Evolutionary conservation across 2,888 invertebrate genomes (phyloP), one percentile per base, ranked within the genome.

Genomic region (Tenthredo mesomela): DNA sequence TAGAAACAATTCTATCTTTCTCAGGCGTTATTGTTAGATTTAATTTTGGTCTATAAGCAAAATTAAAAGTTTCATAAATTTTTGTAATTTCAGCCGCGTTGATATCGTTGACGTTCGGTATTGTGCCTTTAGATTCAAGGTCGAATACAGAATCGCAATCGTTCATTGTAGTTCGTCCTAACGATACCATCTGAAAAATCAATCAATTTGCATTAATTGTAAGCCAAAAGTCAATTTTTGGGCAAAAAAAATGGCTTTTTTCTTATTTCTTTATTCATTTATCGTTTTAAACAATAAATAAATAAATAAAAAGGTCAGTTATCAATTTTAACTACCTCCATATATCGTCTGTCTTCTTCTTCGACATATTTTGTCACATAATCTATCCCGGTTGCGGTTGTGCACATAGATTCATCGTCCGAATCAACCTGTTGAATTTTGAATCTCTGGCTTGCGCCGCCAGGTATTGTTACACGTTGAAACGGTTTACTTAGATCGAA

Each of bases 1-100:
- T 94, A 3, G 95, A 93, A 2, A 98, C 88, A 84, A 99, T 97
- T 95, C 97, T 90, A 9, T 91, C 88, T 85, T 87, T 89, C 80
- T 88, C 87, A 4, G 88, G 73, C 29, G 87, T 88, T 61, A 94
- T 91, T 2, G 91, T 88, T 29, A 93, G 89, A 84, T 88, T 90
- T 2, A 86, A 84, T 54, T 90, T 88, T 2, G 89, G 87, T 5
- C 89, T 88, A 65, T 91, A 87, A 1, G 87, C 88, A 86, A 94
- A 93, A 65, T 92, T 88, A 84, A 92, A 94, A 1, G 89, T 90
- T 10, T 87, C 86, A 83, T 93, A 93, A 54, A 94, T 91, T 40
- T 91, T 89, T 1, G 87, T 87, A 1, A 89, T 85, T 33, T 91
- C 87, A 61, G 89, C 89, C 25, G 86, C 86, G 15, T 88, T 40